A percentile compares a stretch with the other conserved stretches of the same genome.
Evolutionary conservation across 2,113 vertebrate species (phyloP).

Genomic region (Hucho hucho): DNA sequence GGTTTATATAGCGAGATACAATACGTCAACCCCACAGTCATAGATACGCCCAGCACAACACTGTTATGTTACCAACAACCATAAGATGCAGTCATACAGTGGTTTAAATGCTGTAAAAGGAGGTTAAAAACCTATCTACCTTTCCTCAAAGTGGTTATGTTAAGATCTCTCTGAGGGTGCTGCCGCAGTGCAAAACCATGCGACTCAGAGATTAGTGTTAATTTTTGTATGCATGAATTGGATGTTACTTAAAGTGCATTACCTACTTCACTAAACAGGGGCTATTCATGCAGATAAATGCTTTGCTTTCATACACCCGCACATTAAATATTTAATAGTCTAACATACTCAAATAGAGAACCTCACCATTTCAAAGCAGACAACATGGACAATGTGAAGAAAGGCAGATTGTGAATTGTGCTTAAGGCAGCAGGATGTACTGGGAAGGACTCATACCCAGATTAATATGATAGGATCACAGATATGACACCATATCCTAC

Average conservation of each 20-base stretch:
- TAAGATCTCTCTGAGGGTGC: constrained; percentile 38
- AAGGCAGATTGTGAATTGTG: constrained; percentile 66
- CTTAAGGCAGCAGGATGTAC: constrained; percentile 60
- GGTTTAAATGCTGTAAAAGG: constrained; percentile 17
- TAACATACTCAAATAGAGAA: constrained; percentile 74
- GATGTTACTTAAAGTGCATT: constrained; percentile 78
- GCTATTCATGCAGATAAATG: constrained; percentile 79
- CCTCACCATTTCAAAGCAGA: constrained; percentile 46
- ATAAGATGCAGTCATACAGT: background rate
- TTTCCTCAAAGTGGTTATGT: constrained; percentile 35
- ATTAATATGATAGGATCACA: constrained; percentile 73
- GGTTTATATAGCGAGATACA: background rate
- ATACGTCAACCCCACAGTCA: background rate
- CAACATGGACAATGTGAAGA: constrained; percentile 57
- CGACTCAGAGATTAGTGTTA: constrained; percentile 61
- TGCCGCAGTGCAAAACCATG: constrained; percentile 40
- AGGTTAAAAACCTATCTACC: constrained; percentile 27
- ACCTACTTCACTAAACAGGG: constrained; percentile 75
- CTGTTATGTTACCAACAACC: background rate
- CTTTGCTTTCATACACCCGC: constrained; percentile 70
- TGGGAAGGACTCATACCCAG: constrained; percentile 70
- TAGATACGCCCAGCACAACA: background rate
- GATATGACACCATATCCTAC: constrained; percentile 74
- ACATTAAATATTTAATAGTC: constrained; percentile 74
- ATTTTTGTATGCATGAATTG: constrained; percentile 76